These are phyloP conservation scores for Watsonalla cultraria DNA, from an alignment of 2,888 invertebrate genomes.

Conservation along the genomic window DNA sequence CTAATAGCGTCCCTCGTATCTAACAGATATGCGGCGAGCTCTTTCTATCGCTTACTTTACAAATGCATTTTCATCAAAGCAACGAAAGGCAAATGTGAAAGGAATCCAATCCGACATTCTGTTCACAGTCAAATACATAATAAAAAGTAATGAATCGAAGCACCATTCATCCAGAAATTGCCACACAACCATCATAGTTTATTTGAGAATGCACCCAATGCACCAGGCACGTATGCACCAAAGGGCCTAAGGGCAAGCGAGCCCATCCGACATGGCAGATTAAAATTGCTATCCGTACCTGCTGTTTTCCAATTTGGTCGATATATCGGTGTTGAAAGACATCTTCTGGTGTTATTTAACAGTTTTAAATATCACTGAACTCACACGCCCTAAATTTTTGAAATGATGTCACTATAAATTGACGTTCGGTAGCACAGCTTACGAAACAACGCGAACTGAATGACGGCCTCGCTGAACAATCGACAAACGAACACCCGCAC, in stretches of 20 bases:
- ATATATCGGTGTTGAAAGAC: constrained; percentile 74
- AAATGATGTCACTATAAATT: constrained; percentile 55
- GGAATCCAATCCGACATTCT: constrained; percentile 26
- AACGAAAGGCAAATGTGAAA: constrained; percentile 35
- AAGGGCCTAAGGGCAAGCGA: constrained; percentile 16
- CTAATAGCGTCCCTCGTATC: constrained; percentile 17
- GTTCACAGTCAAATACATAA: constrained; percentile 8
- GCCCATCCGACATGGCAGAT: constrained; percentile 28
- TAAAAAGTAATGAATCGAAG: constrained; percentile 7
- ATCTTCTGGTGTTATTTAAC: constrained; percentile 73
- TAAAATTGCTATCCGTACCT: constrained; percentile 59
- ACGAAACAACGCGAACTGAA: constrained; percentile 56
- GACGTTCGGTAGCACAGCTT: constrained; percentile 54
- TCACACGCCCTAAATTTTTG: constrained; percentile 61
- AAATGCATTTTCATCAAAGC: constrained; percentile 16
- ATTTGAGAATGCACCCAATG: constrained; percentile 36
- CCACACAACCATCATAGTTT: constrained; percentile 12
- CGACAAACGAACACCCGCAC: constrained; percentile 42
- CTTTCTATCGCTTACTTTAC: constrained; percentile 13
- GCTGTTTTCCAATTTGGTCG: constrained; percentile 75
- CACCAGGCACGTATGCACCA: constrained; percentile 18
- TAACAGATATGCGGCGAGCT: constrained; percentile 8
- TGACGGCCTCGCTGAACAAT: constrained; percentile 25
- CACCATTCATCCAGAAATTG: constrained; percentile 13
- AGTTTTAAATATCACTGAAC: constrained; percentile 73